Percentiles rank a stretch among this genome's conserved stretches.
These are phyloP conservation scores for Penaeus vannamei DNA, from an alignment of 1,140 invertebrate species.

Conservation along the genomic window DNA sequence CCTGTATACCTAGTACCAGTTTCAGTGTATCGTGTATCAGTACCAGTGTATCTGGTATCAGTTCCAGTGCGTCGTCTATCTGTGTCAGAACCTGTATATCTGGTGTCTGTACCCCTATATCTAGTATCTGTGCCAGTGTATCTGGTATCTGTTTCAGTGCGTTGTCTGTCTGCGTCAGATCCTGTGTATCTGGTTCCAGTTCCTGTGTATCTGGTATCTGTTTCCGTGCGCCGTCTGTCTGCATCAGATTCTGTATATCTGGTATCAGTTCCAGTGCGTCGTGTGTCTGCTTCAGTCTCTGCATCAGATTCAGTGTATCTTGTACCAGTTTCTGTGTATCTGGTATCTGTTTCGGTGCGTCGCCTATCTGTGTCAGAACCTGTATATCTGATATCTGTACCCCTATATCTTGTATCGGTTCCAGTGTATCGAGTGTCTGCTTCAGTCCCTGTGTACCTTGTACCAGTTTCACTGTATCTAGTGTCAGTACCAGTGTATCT, in stretches of 20 bases:
- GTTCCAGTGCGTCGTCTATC: neutral
- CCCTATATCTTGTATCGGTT: neutral
- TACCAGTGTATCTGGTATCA: neutral
- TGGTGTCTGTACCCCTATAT: neutral
- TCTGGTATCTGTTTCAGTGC: neutral
- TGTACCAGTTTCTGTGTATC: neutral
- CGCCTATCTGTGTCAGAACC: neutral
- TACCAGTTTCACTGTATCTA: too few species aligned
- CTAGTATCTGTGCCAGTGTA: neutral
- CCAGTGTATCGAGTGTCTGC: neutral
- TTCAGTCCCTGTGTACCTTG: neutral
- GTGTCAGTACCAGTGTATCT: neutral
- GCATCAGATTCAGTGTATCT: neutral
- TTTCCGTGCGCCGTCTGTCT: too few species aligned
- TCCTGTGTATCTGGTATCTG: too few species aligned
- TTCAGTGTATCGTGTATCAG: neutral
- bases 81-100: neutral
- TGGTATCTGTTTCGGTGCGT: neutral
- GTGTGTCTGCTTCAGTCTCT: neutral
- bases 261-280: neutral
- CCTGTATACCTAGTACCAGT: neutral
- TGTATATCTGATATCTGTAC: neutral
- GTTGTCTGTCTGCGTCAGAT: too few species aligned
- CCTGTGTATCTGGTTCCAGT: too few species aligned
- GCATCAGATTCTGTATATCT: too few species aligned